These are phyloP conservation scores for Globia sparganii DNA, from an alignment of 2,888 invertebrate genomes.

Conservation along the genomic window DNA sequence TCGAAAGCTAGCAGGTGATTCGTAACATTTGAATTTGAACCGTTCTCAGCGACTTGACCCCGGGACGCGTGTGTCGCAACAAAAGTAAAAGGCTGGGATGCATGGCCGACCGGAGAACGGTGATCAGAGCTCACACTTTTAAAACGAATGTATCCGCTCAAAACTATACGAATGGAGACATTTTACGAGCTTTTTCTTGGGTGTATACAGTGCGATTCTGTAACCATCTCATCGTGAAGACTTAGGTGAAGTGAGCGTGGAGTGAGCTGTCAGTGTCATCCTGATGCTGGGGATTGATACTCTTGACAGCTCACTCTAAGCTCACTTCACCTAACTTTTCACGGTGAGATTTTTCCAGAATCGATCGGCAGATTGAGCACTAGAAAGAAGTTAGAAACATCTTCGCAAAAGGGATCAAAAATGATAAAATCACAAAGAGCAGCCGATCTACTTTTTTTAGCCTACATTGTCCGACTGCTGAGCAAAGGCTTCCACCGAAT, in stretches of 20 bases:
- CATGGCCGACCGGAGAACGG: slow-evolving; percentile 72
- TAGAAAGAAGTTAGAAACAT: not conserved
- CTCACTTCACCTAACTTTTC: too few species aligned
- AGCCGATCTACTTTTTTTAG: too few species aligned
- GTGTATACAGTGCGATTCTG: too few species aligned
- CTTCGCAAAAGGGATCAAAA: not conserved
- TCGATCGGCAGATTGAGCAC: not conserved
- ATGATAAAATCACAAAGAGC: not conserved
- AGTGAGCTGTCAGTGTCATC: too few species aligned
- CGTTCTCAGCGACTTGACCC: slow-evolving; percentile 79
- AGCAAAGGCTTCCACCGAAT: too few species aligned
- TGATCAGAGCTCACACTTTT: slow-evolving; percentile 58
- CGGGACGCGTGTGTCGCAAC: slow-evolving; percentile 73
- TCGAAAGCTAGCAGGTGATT: slow-evolving; percentile 61
- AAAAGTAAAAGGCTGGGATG: slow-evolving; percentile 79
- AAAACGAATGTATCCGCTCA: slow-evolving; percentile 46
- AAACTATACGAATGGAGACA: not conserved
- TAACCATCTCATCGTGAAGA: too few species aligned
- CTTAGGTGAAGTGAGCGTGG: too few species aligned
- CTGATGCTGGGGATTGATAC: too few species aligned
- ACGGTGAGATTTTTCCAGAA: too few species aligned
- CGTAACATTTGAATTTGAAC: slow-evolving; percentile 71
- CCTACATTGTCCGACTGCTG: too few species aligned
- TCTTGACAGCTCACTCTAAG: too few species aligned
- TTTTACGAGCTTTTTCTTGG: slow-evolving; percentile 19